Evolutionary conservation across 2,797 vertebrate genomes (phyloP), one percentile per base, ranked within the genome.

Genomic region (Vultur gryphus): DNA sequence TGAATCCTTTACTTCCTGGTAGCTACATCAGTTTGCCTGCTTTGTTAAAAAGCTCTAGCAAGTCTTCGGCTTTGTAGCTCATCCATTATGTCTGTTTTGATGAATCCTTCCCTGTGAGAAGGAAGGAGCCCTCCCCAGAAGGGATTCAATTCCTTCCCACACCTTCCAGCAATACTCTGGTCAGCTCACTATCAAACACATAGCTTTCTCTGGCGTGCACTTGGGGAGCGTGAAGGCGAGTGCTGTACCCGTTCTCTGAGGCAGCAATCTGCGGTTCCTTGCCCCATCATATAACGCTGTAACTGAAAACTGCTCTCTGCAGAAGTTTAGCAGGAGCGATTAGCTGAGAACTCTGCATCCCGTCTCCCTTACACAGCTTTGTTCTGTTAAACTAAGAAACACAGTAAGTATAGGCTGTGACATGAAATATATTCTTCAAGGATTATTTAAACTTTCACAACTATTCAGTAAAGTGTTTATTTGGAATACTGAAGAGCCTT

Each of bases 241-340:
- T 1, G 46, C 77, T 20, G 59, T 25, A 13, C 23, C 41, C 1
- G 1, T 4, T 64, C 33, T 33, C 23, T 0, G 1, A 26, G 80
- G 67, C 87, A 73, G 39, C 51, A 15, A 2, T 9, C 39, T 12
- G 51, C 4, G 23, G 41, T 41, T 65, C 69, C n/a, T 70, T 1
- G 3, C 10, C 35, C 66, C 33, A 19, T 19, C 69, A 5, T 1
- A 0, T 1, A 39, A 35, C 33, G 12, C 48, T 1, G 2, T 4
- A 21, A 23, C 9, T 18, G 43, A 7, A 29, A 58, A n/a, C 55
- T 1, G 3, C 73, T 46, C 20, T 37, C 57, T 62, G 80, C 48
- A 58, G n/a, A 31, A 20, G 23, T 19, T 70, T 5, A 26, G 49
- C 21, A 8, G 43, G 37, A 48, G 35, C 9, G 0, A 33, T 16